Conservation (phyloP, 2,888 invertebrate species). For the Latrodectus hesperus region DNA sequence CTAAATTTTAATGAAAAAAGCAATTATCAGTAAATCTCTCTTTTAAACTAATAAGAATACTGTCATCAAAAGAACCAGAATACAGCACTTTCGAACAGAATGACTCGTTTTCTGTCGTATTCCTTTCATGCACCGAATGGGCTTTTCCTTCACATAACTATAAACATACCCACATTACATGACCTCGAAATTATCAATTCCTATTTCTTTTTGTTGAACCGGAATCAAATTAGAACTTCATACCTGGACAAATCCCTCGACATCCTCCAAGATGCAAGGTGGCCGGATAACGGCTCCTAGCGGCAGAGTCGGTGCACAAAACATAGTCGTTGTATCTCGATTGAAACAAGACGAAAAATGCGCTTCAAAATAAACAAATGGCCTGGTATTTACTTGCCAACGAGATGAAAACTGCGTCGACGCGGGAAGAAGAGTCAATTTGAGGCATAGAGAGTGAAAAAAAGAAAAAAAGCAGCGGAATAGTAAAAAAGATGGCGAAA, state of each 20-base stretch:
- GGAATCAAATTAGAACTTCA: not conserved
- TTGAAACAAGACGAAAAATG: not conserved
- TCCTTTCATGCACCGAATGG: too few relatives aligned
- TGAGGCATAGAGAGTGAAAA: not conserved
- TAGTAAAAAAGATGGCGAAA: not conserved
- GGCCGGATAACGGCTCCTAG: conserved; percentile 19
- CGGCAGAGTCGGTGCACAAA: conserved; percentile 44
- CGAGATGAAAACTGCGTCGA: not conserved
- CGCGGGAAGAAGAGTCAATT: not conserved
- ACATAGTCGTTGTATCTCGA: conserved; percentile 21
- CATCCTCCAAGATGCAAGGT: not conserved
- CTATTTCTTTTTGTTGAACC: too few relatives aligned
- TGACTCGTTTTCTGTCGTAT: too few relatives aligned
- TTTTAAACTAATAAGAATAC: too few relatives aligned
- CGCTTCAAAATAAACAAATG: not conserved
- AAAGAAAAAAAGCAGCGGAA: not conserved
- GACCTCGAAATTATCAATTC: too few relatives aligned
- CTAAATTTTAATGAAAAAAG: too few relatives aligned
- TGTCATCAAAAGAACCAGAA: too few relatives aligned
- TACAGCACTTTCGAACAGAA: too few relatives aligned
- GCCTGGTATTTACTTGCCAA: not conserved
- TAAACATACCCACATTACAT: too few relatives aligned
- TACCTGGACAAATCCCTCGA: not conserved
- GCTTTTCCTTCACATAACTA: too few relatives aligned
- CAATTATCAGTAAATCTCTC: too few relatives aligned